Evolutionary conservation across 2,113 vertebrate genomes (phyloP).

Genomic region (Scartelaos histophorus): DNA sequence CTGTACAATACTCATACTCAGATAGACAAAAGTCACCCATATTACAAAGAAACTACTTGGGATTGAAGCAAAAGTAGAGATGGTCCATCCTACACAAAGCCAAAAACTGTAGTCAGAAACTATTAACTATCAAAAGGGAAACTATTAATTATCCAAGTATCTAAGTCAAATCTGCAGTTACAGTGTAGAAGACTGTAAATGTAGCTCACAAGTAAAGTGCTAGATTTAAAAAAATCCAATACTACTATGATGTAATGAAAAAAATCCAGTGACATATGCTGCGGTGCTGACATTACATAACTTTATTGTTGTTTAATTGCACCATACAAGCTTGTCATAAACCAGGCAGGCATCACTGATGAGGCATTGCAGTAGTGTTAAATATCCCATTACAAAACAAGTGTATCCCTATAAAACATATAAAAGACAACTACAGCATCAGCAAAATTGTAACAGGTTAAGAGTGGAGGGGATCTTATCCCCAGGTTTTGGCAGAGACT

Average conservation of each 20-base stretch:
- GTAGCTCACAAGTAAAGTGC: slow-evolving; percentile 6
- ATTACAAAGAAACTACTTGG: too few species aligned
- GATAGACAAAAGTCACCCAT: too few species aligned
- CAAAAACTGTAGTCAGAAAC: too few species aligned
- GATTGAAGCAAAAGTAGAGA: too few species aligned
- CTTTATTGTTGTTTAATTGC: slow-evolving; percentile 71
- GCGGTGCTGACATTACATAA: slow-evolving; percentile 26
- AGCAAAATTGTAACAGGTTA: slow-evolving; percentile 32
- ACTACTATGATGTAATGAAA: slow-evolving; percentile 13
- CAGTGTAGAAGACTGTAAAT: slow-evolving; percentile 4
- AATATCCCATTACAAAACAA: slow-evolving; percentile 59
- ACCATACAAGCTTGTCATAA: slow-evolving; percentile 42
- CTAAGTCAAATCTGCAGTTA: not conserved
- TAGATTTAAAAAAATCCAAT: not conserved
- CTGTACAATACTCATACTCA: too few species aligned
- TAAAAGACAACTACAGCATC: slow-evolving; percentile 22
- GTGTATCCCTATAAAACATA: slow-evolving; percentile 44
- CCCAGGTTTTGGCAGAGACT: slow-evolving; percentile 60
- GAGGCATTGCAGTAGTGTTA: slow-evolving; percentile 31
- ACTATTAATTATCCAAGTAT: too few species aligned
- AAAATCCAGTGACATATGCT: not conserved
- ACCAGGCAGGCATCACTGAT: slow-evolving; percentile 32
- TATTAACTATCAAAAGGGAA: too few species aligned
- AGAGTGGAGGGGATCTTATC: slow-evolving; percentile 25
- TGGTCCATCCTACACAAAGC: too few species aligned